Percentiles rank a stretch among this genome's conserved stretches.
These are phyloP conservation scores for Myopa testacea DNA, from an alignment of 2,888 invertebrate genomes.

Conservation along the genomic window DNA sequence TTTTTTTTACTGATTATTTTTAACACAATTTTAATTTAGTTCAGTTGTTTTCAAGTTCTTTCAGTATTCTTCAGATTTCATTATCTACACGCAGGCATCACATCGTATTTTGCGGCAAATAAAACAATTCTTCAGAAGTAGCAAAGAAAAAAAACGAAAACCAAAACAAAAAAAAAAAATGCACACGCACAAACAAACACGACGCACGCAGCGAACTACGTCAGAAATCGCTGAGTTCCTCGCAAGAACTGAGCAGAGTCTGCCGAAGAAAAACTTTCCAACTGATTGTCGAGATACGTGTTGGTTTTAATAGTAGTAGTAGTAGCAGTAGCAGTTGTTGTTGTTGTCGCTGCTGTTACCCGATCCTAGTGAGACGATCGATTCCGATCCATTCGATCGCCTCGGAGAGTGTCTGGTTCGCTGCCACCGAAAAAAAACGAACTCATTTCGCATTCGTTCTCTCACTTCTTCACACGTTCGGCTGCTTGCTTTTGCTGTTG, in stretches of 20 bases:
- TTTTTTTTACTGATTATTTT: not conserved
- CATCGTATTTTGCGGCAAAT: not conserved
- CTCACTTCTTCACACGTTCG: not conserved
- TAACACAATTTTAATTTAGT: not conserved
- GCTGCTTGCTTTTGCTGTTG: not conserved
- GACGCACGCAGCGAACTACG: constrained; percentile 44
- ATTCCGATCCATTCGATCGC: not conserved
- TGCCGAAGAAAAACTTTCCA: constrained; percentile 8
- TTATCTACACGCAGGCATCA: not conserved
- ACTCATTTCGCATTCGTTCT: not conserved
- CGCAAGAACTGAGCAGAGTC: constrained; percentile 53
- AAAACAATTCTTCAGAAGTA: not conserved
- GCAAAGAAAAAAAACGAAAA: not conserved
- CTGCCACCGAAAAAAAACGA: not conserved
- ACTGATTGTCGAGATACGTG: constrained; percentile 14
- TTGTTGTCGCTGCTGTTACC: not conserved
- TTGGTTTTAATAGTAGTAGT: not conserved
- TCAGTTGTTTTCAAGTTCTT: not conserved
- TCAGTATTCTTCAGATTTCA: not conserved
- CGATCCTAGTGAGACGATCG: not conserved
- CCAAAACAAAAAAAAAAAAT: constrained; percentile 9
- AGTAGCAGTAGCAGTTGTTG: not conserved
- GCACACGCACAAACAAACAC: not conserved
- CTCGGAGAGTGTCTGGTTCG: not conserved
- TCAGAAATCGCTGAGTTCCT: constrained; percentile 56